Evolutionary conservation across 2,888 invertebrate genomes (phyloP), one percentile per base, ranked within the genome.

Genomic region (Metalampra italica): DNA sequence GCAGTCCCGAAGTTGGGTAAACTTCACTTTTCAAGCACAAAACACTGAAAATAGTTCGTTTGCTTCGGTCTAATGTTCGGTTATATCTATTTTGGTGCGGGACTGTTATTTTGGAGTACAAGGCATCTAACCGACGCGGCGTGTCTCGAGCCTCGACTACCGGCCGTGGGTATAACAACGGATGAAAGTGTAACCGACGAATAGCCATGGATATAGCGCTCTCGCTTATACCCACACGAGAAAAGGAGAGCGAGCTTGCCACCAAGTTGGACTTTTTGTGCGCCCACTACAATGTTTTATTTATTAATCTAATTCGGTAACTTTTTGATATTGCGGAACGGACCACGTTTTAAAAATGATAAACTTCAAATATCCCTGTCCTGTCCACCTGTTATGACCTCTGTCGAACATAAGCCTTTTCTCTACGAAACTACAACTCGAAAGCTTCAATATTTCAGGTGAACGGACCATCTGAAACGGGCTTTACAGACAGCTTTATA

Each of bases 121-220:
- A 22, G 22, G 22, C 5, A 22, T 22, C 78, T 44, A 64, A 64
- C 44, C 53, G 44, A 48, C 32, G 14, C 9, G 7, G 29, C 82
- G 78, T 82, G 68, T 74, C 77, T 82, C 75, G 68, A 71, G 22
- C 78, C 81, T 71, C 76, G 65, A 68, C 79, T 79, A 75, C 75
- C 83, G 79, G 80, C 79, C 82, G 85, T 85, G 82, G 22, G 22
- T 22, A 22, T 22, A 22, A 22, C 87, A 81, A 83, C 79, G 78
- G 87, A 85, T 85, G 88, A 87, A 89, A 86, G 88, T 87, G 76
- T 86, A 84, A 79, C 86, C 76, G 78, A 76, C 22, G 22, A 3
- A 22, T 22, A 22, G 82, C 85, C 88, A 87, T 88, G 88, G 88
- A 88, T 88, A 84, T 87, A 83, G 80, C 78, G 76, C 76, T 84